Evolutionary conservation across 1,140 invertebrate species (phyloP), one percentile per base, ranked within the genome.

Genomic region (Drosophila insularis): DNA sequence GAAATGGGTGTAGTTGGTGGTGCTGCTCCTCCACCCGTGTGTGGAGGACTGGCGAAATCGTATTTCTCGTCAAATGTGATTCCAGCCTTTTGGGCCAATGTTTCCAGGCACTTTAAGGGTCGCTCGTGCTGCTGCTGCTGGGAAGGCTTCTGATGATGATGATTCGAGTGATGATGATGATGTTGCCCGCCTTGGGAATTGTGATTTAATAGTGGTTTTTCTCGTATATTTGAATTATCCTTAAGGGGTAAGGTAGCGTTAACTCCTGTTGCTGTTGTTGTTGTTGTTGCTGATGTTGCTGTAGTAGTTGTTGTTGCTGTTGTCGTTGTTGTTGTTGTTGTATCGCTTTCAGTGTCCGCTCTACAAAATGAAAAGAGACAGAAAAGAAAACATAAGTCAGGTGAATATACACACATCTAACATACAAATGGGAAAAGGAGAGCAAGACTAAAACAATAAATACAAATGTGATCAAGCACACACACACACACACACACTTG

Each of bases 51-150:
- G 64, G 94, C 94, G 67, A 94, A 93, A 91, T 95, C 94, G 92
- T 94, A 95, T 90, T 95, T 95, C 89, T 95, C 94, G 79, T 95
- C 94, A 75, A 94, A 94, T 27, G 94, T 94, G 10, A 95, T 94
- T 2, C 94, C 94, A 56, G 94, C 94, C 73, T 95, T 95, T 74
- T 95, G 94, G 10, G 94, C 94, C 39, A 95, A 92, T 7, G 94
- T 95, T 77, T 95, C 94, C 71, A 95, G 90, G 78, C 94, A 95
- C 93, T 95, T 94, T n/a, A 95, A 90, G 0, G 94, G 94, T 35
- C 94, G 75, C 66, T 91, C 89, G 27, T 85, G 80, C 43, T 78
- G 63, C 7, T 82, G 71, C 17, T 70, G 60, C 6, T 68, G 66
- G 1, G 4, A 67, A 19, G 84, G 68, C 6, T 79, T 68, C 17